phyloP scores from a whole-genome alignment of 2,113 vertebrate genomes.

The Anarrhichthys ocellatus region DNA sequence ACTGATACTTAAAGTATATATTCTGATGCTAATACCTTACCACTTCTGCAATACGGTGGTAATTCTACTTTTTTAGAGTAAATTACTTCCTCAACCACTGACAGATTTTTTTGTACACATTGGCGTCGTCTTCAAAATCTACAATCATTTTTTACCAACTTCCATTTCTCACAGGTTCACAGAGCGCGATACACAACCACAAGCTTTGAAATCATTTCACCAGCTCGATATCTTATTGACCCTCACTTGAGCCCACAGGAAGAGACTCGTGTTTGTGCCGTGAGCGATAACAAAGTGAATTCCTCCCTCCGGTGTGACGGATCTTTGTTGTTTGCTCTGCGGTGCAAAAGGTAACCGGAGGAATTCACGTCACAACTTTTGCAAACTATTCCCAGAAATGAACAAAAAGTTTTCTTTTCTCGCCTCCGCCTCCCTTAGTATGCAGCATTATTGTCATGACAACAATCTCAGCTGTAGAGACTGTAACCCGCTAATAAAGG shows the following conservation, averaged over 20 bases:
- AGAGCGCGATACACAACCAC: neutral
- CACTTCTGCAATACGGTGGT: neutral
- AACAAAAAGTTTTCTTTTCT: neutral
- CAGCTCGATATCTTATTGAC: constrained; percentile 7
- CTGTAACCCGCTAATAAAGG: constrained; percentile 46
- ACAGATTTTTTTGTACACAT: neutral
- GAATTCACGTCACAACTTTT: constrained; percentile 26
- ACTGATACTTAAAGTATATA: too few species aligned
- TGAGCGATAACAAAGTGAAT: constrained; percentile 30
- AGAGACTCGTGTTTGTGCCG: constrained; percentile 13
- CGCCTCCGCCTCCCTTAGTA: neutral
- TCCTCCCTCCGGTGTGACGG: constrained; percentile 10
- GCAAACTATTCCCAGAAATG: constrained; percentile 33
- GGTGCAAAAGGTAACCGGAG: neutral
- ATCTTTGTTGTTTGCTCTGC: constrained; percentile 30
- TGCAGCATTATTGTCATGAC: constrained; percentile 49
- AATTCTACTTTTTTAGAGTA: neutral
- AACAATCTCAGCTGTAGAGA: constrained; percentile 46
- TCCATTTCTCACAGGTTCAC: neutral
- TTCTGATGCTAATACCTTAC: neutral
- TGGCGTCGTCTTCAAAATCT: neutral
- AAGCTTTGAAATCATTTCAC: constrained; percentile 31
- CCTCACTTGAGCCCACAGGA: constrained; percentile 17
- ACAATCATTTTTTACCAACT: constrained; percentile 31
- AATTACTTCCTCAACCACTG: neutral